Conservation (phyloP, 2,888 invertebrate genomes). For the Mythimna ferrago region DNA sequence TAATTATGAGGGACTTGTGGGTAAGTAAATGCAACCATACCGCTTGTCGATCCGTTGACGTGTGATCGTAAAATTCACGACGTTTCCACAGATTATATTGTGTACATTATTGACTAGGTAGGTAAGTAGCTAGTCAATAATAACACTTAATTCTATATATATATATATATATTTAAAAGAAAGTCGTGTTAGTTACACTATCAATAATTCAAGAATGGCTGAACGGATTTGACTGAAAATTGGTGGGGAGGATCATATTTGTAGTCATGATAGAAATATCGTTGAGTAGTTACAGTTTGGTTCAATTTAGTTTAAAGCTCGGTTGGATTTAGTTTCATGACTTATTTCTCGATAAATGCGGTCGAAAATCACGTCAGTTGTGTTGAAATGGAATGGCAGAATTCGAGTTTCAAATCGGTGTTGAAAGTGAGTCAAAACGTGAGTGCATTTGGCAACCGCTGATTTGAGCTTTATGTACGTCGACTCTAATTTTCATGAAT, state of each 20-base stretch:
- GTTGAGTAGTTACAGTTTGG: background rate
- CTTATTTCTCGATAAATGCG: background rate
- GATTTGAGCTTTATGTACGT: conserved; percentile 26
- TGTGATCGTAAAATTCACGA: too few relatives aligned
- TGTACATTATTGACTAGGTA: too few relatives aligned
- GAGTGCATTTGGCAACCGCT: conserved; percentile 34
- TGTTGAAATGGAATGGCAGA: conserved; percentile 10
- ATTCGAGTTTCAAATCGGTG: conserved; percentile 8
- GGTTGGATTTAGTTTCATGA: conserved; percentile 5
- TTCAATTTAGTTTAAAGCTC: background rate
- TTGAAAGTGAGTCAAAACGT: conserved; percentile 30
- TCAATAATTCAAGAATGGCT: too few relatives aligned
- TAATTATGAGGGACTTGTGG: background rate
- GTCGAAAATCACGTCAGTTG: conserved; percentile 18
- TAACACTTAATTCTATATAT: too few relatives aligned
- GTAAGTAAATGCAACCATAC: background rate
- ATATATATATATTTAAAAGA: too few relatives aligned
- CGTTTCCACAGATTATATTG: too few relatives aligned
- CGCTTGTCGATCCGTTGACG: background rate
- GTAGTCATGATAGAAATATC: background rate
- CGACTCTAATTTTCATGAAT: conserved; percentile 34
- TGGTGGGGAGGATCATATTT: background rate
- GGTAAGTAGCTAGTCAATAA: too few relatives aligned
- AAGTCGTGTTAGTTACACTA: too few relatives aligned
- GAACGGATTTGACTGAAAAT: too few relatives aligned